These are phyloP conservation scores for Apotomis betuletana DNA, from an alignment of 2,888 invertebrate species.

Conservation along the genomic window DNA sequence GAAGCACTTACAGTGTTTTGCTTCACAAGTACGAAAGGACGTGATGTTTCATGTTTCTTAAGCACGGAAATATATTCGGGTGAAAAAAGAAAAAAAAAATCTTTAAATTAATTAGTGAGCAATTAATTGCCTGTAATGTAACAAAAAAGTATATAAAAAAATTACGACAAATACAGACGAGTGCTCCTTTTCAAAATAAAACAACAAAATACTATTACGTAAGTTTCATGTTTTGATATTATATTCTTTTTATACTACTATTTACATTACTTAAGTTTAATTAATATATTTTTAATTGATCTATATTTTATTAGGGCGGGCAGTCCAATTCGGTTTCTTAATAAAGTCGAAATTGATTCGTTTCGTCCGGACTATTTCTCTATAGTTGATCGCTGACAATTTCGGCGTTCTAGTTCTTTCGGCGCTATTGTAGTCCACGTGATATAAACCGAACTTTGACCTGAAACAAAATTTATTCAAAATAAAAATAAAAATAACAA, in stretches of 20 bases:
- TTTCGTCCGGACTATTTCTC: slow-evolving; percentile 68
- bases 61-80: no score
- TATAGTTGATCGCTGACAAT: slow-evolving; percentile 71
- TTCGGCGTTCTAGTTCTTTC: slow-evolving; percentile 73
- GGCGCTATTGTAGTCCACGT: slow-evolving; percentile 73
- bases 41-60: no score
- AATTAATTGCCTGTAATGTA: no score
- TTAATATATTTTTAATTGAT: slow-evolving; percentile 18
- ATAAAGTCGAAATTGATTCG: slow-evolving; percentile 70
- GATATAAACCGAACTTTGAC: slow-evolving; percentile 75
- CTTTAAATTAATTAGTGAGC: no score
- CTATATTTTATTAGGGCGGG: slow-evolving; percentile 50
- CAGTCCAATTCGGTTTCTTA: slow-evolving; percentile 48
- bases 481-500: no score
- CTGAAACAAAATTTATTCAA: slow-evolving; percentile 56
- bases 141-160: no score
- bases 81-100: no score
- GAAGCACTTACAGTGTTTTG: no score
- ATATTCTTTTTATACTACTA: background rate
- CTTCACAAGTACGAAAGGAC: no score
- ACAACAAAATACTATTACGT: background rate
- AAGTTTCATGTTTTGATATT: no score
- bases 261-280: slow-evolving; percentile 1
- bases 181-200: background rate
- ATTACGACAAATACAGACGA: no score